These are phyloP conservation scores for Albula glossodonta DNA, from an alignment of 2,113 vertebrate species.

Conservation along the genomic window DNA sequence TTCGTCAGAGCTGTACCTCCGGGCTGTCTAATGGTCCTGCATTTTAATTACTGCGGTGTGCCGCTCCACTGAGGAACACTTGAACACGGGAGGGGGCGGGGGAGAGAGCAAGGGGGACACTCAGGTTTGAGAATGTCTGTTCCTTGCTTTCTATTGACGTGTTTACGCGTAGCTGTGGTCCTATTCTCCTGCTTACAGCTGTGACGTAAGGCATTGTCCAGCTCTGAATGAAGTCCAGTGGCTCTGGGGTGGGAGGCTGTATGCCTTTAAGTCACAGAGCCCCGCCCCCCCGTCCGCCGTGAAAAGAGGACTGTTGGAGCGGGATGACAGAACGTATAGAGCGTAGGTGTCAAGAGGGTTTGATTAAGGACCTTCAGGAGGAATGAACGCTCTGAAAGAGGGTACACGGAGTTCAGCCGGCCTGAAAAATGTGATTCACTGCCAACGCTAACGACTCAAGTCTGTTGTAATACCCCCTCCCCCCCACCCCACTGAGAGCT, in stretches of 20 bases:
- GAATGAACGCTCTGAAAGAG: constrained; percentile 9
- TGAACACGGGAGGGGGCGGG: neutral
- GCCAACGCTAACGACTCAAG: neutral
- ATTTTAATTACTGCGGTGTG: constrained; percentile 46
- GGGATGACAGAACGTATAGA: neutral
- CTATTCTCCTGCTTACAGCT: neutral
- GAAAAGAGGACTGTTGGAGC: neutral
- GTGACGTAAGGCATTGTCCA: neutral
- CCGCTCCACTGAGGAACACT: constrained; percentile 31
- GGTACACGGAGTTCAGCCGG: neutral
- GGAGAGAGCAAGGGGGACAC: neutral
- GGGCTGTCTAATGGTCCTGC: constrained; percentile 41
- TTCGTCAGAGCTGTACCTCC: neutral
- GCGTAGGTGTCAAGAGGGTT: neutral
- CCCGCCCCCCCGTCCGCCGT: neutral
- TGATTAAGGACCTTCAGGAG: constrained; percentile 29
- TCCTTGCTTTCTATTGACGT: neutral
- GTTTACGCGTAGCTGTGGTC: neutral
- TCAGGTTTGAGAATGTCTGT: neutral
- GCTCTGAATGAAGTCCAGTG: neutral
- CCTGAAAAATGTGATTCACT: constrained; percentile 4
- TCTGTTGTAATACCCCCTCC: too few species aligned
- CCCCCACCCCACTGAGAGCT: too few species aligned
- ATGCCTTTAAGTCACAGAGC: neutral
- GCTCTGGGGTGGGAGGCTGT: too few species aligned